phyloP scores from a whole-genome alignment of 2,888 invertebrate species.

The Acrobasis suavella region DNA sequence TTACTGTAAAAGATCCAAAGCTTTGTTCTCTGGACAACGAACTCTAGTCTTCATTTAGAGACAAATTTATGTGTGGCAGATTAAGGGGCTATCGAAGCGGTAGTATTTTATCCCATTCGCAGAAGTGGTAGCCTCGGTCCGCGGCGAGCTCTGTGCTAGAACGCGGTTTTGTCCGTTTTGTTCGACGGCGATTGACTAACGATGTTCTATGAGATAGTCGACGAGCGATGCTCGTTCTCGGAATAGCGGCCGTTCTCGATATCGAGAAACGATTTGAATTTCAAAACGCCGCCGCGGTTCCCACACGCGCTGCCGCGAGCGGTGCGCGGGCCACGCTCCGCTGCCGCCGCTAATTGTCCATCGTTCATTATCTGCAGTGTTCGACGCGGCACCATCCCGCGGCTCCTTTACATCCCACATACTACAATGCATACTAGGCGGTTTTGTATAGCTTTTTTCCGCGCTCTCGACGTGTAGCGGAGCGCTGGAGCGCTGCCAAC shows the following conservation, averaged over 20 bases:
- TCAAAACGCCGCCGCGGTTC: conserved; percentile 37
- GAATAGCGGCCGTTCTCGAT: conserved; percentile 34
- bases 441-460: conserved; percentile 25
- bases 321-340: conserved; percentile 24
- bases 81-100: conserved; percentile 41
- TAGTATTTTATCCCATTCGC: conserved; percentile 46
- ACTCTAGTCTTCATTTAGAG: conserved; percentile 47
- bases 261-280: conserved; percentile 35
- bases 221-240: conserved; percentile 31
- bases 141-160: conserved; percentile 30
- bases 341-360: conserved; percentile 32
- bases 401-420: conserved; percentile 31
- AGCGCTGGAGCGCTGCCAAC: conserved; percentile 48
- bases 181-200: conserved; percentile 36
- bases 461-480: conserved; percentile 25
- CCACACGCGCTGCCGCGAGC: conserved; percentile 36
- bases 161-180: conserved; percentile 32
- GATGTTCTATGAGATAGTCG: conserved; percentile 28
- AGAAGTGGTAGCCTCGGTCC: conserved; percentile 38
- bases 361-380: conserved; percentile 28
- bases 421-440: conserved; percentile 26
- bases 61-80: conserved; percentile 62
- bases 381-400: conserved; percentile 27
- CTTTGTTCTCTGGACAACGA: conserved; percentile 44
- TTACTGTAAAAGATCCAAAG: conserved; percentile 19